Conservation (phyloP, 2,888 invertebrate species). For the Syrphus vitripennis region DNA sequence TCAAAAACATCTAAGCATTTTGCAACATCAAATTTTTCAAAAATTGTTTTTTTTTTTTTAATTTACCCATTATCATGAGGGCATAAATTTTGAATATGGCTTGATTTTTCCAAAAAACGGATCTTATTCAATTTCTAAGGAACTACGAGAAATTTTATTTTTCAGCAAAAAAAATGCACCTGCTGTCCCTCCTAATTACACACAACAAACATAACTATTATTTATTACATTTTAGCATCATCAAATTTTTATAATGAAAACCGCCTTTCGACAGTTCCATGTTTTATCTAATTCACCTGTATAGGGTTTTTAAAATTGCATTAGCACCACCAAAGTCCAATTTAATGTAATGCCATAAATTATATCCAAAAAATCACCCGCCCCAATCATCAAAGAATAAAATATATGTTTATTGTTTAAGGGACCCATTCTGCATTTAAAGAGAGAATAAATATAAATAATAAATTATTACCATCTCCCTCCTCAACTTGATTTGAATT, state of each 20-base stretch:
- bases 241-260: not conserved
- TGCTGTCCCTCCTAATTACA: not conserved
- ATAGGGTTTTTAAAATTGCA: not conserved
- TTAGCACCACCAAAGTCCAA: not conserved
- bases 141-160: not conserved
- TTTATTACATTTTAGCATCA: not conserved
- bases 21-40: no score
- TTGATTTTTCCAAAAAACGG: no score
- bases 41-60: no score
- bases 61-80: no score
- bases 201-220: no score
- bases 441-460: not conserved
- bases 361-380: not conserved
- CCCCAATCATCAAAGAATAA: not conserved
- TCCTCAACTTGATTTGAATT: slow-evolving; percentile 17
- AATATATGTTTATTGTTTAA: slow-evolving; percentile 3
- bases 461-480: not conserved
- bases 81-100: no score
- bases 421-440: not conserved
- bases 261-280: not conserved
- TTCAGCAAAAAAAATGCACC: not conserved
- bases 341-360: not conserved
- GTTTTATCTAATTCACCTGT: not conserved
- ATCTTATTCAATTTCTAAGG: no score
- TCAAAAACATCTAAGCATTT: no score